Evolutionary conservation across 2,797 vertebrate species (phyloP).

Genomic region (Galago senegalensis): DNA sequence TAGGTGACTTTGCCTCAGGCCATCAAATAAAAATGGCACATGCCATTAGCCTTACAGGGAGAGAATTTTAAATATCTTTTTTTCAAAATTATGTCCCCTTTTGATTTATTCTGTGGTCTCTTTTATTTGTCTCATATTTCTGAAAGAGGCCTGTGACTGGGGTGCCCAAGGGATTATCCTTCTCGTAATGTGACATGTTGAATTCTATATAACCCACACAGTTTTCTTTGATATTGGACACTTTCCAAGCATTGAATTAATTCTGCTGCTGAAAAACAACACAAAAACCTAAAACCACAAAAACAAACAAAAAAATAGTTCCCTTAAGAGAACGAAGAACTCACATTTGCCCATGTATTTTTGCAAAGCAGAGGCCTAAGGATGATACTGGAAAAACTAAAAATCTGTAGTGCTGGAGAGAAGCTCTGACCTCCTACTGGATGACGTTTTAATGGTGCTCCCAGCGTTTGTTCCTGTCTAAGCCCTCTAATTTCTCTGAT

Average conservation of each 20-base stretch:
- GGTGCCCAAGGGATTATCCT: constrained; percentile 14
- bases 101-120: constrained; percentile 66
- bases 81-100: constrained; percentile 74
- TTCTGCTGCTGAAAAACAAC: constrained; percentile 27
- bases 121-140: constrained; percentile 67
- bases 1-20: constrained; percentile 79
- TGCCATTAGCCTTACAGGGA: constrained; percentile 56
- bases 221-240: constrained; percentile 67
- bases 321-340: constrained; percentile 9
- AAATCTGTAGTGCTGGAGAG: not conserved
- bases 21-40: constrained; percentile 80
- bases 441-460: constrained; percentile 3
- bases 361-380: constrained; percentile 14
- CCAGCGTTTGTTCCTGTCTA: not conserved
- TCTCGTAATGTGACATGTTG: not conserved
- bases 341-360: not conserved
- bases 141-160: constrained; percentile 4
- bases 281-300: not conserved
- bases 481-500: not conserved
- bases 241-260: constrained; percentile 70
- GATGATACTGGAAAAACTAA: constrained; percentile 43
- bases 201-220: constrained; percentile 63
- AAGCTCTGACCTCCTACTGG: not conserved
- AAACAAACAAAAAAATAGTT: not conserved
- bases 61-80: constrained; percentile 74